Evolutionary conservation across 2,888 invertebrate species (phyloP).

Genomic region (Hoplodrina ambigua): DNA sequence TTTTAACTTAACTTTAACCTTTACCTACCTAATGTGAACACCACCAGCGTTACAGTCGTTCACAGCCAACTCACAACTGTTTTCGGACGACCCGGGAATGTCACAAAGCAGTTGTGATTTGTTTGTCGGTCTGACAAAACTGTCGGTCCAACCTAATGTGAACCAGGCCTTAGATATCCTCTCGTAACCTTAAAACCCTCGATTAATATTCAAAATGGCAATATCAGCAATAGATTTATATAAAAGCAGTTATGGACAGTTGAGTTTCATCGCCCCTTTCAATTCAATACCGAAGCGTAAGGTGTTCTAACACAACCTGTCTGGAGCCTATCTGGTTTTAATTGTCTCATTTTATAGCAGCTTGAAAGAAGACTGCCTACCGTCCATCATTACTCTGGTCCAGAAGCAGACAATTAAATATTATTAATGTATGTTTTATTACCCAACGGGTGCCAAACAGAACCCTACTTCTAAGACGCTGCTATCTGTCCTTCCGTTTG

Average conservation of each 20-base stretch:
- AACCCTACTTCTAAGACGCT: too few species aligned
- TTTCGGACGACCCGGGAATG: too few species aligned
- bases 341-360: not conserved
- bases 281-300: slow-evolving; percentile 13
- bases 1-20: not conserved
- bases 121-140: too few species aligned
- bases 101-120: too few species aligned
- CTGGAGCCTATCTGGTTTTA: slow-evolving; percentile 5
- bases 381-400: not conserved
- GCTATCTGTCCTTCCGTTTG: not conserved
- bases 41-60: too few species aligned
- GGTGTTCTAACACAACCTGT: not conserved
- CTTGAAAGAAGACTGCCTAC: not conserved
- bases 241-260: slow-evolving; percentile 6
- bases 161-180: too few species aligned
- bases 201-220: slow-evolving; percentile 36
- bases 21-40: too few species aligned
- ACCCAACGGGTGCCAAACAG: too few species aligned
- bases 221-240: slow-evolving; percentile 19
- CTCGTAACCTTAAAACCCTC: slow-evolving; percentile 1
- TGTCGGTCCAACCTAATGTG: too few species aligned
- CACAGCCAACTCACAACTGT: too few species aligned
- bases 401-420: not conserved
- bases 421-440: not conserved
- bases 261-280: not conserved